Evolutionary conservation across 2,113 vertebrate species (phyloP).

Genomic region (Catharus fuscescens): DNA sequence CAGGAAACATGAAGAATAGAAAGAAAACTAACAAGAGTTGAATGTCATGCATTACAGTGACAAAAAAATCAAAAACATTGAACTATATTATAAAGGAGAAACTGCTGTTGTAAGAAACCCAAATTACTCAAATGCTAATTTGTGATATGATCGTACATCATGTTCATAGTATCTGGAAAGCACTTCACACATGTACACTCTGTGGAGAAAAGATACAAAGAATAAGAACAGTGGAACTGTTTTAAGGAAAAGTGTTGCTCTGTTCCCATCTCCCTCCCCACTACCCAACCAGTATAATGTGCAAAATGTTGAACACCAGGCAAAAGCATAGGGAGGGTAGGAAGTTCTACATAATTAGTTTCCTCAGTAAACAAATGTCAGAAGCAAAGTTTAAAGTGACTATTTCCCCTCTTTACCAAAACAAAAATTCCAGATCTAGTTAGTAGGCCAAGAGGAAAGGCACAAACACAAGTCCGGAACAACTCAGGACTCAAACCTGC

Average conservation of each 20-base stretch:
- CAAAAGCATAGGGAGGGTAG: background rate
- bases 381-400: background rate
- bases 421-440: background rate
- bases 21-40: background rate
- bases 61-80: background rate
- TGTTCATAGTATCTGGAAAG: background rate
- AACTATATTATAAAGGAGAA: background rate
- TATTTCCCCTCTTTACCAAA: background rate
- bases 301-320: background rate
- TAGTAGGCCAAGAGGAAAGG: background rate
- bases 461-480: background rate
- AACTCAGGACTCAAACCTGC: background rate
- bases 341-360: background rate
- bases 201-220: background rate
- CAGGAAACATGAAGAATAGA: background rate
- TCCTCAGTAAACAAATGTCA: background rate
- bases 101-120: background rate
- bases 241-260: background rate
- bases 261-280: background rate
- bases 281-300: rapidly evolving
- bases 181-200: rapidly evolving
- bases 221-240: background rate
- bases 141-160: background rate
- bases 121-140: background rate
- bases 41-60: background rate